These are phyloP conservation scores for Rutilus rutilus DNA, from an alignment of 2,113 vertebrate genomes.

Conservation along the genomic window DNA sequence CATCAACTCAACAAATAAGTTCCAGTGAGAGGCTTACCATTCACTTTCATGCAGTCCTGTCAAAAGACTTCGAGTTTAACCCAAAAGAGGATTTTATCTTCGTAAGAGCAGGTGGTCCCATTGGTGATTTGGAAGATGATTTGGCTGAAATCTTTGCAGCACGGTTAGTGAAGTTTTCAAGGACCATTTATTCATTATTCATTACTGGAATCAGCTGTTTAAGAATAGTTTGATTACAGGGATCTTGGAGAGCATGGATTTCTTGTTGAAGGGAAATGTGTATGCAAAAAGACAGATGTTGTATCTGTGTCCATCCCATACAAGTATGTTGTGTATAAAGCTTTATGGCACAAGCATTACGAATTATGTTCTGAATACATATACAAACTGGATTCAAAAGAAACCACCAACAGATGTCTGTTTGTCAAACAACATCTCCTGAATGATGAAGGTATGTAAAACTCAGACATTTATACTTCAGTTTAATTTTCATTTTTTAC, in stretches of 20 bases:
- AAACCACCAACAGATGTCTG: conserved; percentile 71
- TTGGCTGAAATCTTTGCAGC: no score
- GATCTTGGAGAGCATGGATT: conserved; percentile 72
- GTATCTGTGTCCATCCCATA: conserved; percentile 74
- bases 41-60: no score
- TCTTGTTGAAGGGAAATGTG: conserved; percentile 77
- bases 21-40: no score
- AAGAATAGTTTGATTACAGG: conserved; percentile 65
- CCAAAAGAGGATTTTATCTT: no score
- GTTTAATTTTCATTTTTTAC: not conserved
- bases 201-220: not conserved
- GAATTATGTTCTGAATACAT: conserved; percentile 72
- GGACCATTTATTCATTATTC: not conserved
- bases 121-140: no score
- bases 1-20: no score
- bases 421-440: conserved; percentile 65
- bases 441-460: conserved; percentile 67
- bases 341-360: no score
- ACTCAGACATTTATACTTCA: no score
- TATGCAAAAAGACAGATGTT: conserved; percentile 54
- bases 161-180: conserved; percentile 58
- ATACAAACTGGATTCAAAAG: conserved; percentile 67
- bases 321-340: conserved; percentile 78
- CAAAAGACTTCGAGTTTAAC: no score
- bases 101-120: no score